A percentile compares a stretch with the other conserved stretches of the same genome.
Conservation (phyloP, 2,888 invertebrate species). For the Oxystoma pomonae region DNA sequence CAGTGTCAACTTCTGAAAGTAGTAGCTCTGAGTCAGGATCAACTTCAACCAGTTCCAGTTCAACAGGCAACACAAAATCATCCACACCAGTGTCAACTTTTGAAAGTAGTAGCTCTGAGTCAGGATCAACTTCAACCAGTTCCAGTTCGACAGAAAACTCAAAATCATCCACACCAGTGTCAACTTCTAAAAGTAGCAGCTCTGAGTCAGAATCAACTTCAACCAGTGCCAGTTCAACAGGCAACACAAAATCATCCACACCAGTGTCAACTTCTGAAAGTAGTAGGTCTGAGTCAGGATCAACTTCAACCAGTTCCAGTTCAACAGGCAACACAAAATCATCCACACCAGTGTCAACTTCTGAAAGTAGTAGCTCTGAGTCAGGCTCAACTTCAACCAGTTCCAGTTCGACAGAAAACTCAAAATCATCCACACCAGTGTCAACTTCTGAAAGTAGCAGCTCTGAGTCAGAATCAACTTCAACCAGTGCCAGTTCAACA, state of each 20-base stretch:
- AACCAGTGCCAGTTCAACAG: not conserved
- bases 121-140: not conserved
- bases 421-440: not conserved
- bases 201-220: not conserved
- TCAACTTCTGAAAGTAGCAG: not conserved
- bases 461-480: not conserved
- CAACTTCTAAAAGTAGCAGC: not conserved
- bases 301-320: not conserved
- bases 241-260: not conserved
- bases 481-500: not conserved
- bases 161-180: not conserved
- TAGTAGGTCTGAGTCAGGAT: not conserved
- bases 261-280: not conserved
- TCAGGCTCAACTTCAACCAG: not conserved
- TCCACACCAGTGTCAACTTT: not conserved
- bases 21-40: not conserved
- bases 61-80: not conserved
- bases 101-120: not conserved
- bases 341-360: not conserved
- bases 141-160: not conserved
- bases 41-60: not conserved
- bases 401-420: constrained; percentile 1
- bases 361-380: not conserved
- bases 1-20: too few relatives aligned
- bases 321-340: not conserved